A percentile compares a stretch with the other conserved stretches of the same genome.
phyloP scores from a whole-genome alignment of 1,140 invertebrate species.

The Sarcophaga peregrina region DNA sequence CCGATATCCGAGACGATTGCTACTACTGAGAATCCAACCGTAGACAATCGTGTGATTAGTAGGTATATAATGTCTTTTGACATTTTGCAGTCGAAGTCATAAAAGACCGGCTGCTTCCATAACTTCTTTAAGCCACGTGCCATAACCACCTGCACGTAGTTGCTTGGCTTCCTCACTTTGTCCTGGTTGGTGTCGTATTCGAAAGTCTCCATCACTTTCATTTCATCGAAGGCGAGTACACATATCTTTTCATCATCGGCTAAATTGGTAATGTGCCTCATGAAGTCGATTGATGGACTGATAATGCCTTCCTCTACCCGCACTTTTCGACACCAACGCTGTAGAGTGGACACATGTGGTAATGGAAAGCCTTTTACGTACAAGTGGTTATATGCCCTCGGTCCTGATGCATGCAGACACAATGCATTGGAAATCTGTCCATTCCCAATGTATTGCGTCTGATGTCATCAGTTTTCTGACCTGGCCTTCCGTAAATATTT shows the following conservation, averaged over 20 bases:
- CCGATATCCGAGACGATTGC: slow-evolving; percentile 1
- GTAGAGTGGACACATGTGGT: background rate
- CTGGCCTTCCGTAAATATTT: background rate
- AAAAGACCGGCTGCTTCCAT: slow-evolving; percentile 49
- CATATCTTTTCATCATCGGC: slow-evolving; percentile 41
- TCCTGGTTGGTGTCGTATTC: slow-evolving; percentile 37
- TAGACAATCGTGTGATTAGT: too few relatives aligned
- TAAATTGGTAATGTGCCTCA: slow-evolving; percentile 43
- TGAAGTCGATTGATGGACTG: slow-evolving; percentile 42
- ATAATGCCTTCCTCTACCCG: background rate
- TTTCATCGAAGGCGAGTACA: slow-evolving; percentile 47
- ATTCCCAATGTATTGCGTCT: background rate
- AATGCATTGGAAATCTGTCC: background rate
- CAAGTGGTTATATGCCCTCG: background rate
- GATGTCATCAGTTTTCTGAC: background rate
- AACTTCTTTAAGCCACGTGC: slow-evolving; percentile 45
- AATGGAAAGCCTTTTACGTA: background rate
- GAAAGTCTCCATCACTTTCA: slow-evolving; percentile 40
- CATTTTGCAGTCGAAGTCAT: slow-evolving; percentile 26
- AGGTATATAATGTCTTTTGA: background rate
- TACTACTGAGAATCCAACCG: background rate
- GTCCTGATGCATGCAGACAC: background rate
- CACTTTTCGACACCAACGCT: background rate
- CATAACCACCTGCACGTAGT: slow-evolving; percentile 44
- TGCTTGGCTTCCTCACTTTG: slow-evolving; percentile 21